These are phyloP conservation scores for Abramis brama DNA, from an alignment of 2,113 vertebrate species.

Conservation along the genomic window DNA sequence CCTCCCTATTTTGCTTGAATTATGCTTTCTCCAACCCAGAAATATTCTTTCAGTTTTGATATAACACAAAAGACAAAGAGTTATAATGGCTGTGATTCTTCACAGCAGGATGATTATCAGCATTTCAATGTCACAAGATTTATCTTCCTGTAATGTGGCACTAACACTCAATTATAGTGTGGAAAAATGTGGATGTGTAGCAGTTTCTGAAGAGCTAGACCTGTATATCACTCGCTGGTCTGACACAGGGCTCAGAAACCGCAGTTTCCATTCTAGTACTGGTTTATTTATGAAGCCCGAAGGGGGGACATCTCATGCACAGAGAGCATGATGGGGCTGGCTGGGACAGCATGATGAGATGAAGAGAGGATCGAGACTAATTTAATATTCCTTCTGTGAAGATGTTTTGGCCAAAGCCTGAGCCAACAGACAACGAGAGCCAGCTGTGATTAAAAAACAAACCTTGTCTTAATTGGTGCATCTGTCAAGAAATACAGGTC, in stretches of 20 bases:
- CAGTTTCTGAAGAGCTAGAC: not conserved
- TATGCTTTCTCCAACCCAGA: not conserved
- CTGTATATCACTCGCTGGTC: not conserved
- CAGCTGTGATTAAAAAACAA: conserved; percentile 10
- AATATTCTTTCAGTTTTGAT: not conserved
- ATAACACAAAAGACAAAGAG: not conserved
- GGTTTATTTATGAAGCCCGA: conserved; percentile 17
- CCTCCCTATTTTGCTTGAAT: not conserved
- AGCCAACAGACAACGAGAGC: not conserved
- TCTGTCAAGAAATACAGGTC: not conserved
- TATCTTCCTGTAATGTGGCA: not conserved
- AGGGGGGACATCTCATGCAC: not conserved
- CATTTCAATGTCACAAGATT: not conserved
- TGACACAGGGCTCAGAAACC: not conserved
- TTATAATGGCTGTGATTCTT: not conserved
- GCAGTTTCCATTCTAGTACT: not conserved
- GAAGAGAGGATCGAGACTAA: conserved; percentile 3
- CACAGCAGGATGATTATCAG: not conserved
- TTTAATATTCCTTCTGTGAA: conserved; percentile 16
- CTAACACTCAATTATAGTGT: conserved; percentile 12
- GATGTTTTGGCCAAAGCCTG: conserved; percentile 4
- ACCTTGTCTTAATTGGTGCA: not conserved
- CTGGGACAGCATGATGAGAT: not conserved
- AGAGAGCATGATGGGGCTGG: not conserved
- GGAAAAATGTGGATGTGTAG: not conserved